phyloP scores from a whole-genome alignment of 2,113 vertebrate genomes.

The Mormoops blainvillei region DNA sequence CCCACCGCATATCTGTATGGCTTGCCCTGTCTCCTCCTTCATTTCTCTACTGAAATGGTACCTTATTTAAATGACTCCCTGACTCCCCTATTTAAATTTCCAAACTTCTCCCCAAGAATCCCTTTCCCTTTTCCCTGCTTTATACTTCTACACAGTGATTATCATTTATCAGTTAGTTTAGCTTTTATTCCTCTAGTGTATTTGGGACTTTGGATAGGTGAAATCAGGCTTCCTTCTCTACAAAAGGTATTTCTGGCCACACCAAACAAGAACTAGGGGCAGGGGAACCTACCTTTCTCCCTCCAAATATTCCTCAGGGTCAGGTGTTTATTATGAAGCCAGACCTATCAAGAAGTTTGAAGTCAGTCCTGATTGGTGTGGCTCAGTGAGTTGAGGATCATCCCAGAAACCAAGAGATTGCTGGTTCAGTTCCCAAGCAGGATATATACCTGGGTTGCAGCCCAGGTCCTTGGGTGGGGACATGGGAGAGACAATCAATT shows the following conservation, averaged over 20 bases:
- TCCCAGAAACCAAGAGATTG: too few relatives aligned
- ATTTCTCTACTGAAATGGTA: neutral
- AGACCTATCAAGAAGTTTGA: neutral
- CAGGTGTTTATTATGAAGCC: neutral
- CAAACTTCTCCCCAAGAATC: neutral
- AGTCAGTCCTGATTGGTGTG: too few relatives aligned
- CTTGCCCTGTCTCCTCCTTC: neutral
- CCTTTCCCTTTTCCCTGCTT: neutral
- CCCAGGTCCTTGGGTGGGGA: too few relatives aligned
- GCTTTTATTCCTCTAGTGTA: neutral
- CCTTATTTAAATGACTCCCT: constrained; percentile 11
- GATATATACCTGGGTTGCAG: too few relatives aligned
- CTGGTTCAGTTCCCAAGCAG: too few relatives aligned
- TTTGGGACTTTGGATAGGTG: neutral
- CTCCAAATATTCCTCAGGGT: neutral
- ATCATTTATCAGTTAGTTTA: neutral
- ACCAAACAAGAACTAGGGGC: neutral
- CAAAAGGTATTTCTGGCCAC: neutral
- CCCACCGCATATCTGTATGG: neutral
- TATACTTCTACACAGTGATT: neutral
- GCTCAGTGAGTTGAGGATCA: too few relatives aligned
- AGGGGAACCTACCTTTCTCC: neutral
- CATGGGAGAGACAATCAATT: too few relatives aligned
- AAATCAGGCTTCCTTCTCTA: neutral
- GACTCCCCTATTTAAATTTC: neutral